These are phyloP conservation scores for Carabus problematicus DNA, from an alignment of 2,888 invertebrate species.

Conservation along the genomic window DNA sequence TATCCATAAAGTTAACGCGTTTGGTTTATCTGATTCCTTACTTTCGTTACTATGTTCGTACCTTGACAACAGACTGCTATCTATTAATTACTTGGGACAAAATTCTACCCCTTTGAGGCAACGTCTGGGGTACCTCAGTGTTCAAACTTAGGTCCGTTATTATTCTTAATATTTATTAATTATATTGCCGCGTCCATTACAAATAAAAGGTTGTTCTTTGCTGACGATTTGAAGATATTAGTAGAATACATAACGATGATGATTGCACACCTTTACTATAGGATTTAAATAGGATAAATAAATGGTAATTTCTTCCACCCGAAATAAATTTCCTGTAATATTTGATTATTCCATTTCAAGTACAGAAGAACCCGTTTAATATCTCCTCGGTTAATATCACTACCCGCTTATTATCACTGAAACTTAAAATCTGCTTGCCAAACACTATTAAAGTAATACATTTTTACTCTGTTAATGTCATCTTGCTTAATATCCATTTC, in stretches of 20 bases:
- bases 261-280: not conserved
- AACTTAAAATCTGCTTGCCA: too few species aligned
- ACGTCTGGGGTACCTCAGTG: conserved; percentile 13
- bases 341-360: not conserved
- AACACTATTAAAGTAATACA: too few species aligned
- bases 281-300: not conserved
- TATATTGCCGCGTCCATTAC: not conserved
- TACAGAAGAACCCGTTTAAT: too few species aligned
- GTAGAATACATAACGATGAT: not conserved
- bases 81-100: not conserved
- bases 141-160: conserved; percentile 7
- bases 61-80: not conserved
- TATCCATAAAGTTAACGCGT: not conserved
- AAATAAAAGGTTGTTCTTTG: not conserved
- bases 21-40: not conserved
- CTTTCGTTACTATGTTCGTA: not conserved
- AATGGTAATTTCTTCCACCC: not conserved
- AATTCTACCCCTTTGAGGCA: too few species aligned
- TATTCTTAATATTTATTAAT: conserved; percentile 6
- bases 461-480: too few species aligned
- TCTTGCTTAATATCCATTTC: too few species aligned
- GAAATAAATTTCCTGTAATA: not conserved
- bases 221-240: not conserved
- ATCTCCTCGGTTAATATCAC: too few species aligned
- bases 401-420: too few species aligned